Evolutionary conservation across 2,113 vertebrate genomes (phyloP).

Genomic region (Coptodon rendalli): DNA sequence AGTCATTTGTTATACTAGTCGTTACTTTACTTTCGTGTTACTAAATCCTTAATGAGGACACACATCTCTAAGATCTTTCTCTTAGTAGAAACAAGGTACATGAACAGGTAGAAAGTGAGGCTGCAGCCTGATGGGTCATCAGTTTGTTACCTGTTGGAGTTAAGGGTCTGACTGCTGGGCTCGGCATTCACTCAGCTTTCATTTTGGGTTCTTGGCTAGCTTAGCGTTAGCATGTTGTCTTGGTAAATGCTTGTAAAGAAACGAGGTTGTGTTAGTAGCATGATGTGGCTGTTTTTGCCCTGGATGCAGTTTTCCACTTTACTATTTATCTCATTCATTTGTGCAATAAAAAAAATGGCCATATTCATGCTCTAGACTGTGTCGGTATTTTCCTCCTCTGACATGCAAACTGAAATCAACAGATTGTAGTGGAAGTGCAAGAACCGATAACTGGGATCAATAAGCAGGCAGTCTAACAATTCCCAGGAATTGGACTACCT

Average conservation of each 20-base stretch:
- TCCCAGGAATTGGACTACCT: neutral
- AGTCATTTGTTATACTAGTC: neutral
- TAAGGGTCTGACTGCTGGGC: neutral
- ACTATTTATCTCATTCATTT: neutral
- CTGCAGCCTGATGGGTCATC: neutral
- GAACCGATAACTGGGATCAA: neutral
- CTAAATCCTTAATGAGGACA: neutral
- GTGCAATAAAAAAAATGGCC: neutral
- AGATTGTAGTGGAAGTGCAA: neutral
- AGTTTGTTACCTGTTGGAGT: neutral
- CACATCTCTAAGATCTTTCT: neutral
- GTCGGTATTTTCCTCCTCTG: neutral
- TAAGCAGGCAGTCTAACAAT: neutral
- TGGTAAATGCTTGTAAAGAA: neutral
- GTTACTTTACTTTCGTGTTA: neutral
- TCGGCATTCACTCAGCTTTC: neutral
- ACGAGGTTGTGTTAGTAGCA: neutral
- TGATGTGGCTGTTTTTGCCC: neutral
- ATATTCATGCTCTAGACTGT: neutral
- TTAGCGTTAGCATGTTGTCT: neutral
- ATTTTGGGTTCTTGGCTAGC: neutral
- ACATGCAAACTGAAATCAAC: neutral
- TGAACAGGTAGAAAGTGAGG: neutral
- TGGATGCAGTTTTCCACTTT: neutral
- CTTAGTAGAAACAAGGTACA: neutral